Conservation (phyloP, 2,888 invertebrate species). For the Nymphalis c-album region DNA sequence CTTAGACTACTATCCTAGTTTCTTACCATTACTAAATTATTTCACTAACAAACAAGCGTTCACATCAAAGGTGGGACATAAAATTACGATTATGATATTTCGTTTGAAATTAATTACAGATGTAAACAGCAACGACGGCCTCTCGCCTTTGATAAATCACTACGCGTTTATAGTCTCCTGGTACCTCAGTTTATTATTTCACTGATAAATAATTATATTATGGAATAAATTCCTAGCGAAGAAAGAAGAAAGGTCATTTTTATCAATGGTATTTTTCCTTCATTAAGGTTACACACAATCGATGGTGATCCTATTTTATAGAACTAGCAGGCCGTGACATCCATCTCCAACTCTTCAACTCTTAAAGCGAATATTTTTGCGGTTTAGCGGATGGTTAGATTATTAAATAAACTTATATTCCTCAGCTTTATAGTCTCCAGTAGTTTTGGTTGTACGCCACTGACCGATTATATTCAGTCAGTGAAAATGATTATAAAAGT, state of each 20-base stretch:
- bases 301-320: too few relatives aligned
- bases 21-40: slow-evolving; percentile 18
- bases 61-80: slow-evolving; percentile 45
- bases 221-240: slow-evolving; percentile 31
- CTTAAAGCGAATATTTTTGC: too few relatives aligned
- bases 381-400: too few relatives aligned
- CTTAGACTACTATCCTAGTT: slow-evolving; percentile 27
- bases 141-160: slow-evolving; percentile 36
- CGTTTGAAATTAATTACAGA: slow-evolving; percentile 46
- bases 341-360: too few relatives aligned
- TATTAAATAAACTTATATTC: too few relatives aligned
- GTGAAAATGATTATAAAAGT: too few relatives aligned
- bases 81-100: slow-evolving; percentile 49
- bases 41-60: slow-evolving; percentile 41
- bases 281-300: too few relatives aligned
- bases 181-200: slow-evolving; percentile 28
- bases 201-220: slow-evolving; percentile 44
- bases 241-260: background rate
- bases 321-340: too few relatives aligned
- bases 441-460: too few relatives aligned
- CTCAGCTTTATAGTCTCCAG: too few relatives aligned
- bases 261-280: background rate
- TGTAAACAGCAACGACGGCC: slow-evolving; percentile 30
- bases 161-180: slow-evolving; percentile 36
- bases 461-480: too few relatives aligned